Evolutionary conservation across 1,140 invertebrate genomes (phyloP).

Genomic region (Pararge aegeria): DNA sequence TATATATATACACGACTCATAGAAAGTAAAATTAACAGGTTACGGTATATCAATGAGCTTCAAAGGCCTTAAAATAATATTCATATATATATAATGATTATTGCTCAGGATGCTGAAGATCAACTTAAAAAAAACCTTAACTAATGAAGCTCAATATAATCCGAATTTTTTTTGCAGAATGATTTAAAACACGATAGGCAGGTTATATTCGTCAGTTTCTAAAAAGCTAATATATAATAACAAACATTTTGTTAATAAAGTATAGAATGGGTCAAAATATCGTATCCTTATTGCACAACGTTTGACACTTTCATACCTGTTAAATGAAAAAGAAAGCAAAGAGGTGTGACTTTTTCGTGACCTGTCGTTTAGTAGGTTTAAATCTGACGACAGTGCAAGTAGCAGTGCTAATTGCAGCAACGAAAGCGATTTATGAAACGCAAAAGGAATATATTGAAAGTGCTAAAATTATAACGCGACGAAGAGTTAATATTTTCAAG

Average conservation of each 20-base stretch:
- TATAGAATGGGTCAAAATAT: neutral
- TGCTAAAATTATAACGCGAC: neutral
- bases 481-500: neutral
- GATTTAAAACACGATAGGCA: too few relatives aligned
- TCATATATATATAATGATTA: neutral
- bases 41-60: neutral
- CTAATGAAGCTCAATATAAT: neutral
- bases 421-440: constrained; percentile 24
- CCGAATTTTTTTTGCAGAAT: too few relatives aligned
- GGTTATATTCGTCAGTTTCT: too few relatives aligned
- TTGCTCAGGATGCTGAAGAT: neutral
- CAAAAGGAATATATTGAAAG: neutral
- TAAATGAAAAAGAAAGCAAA: constrained; percentile 36
- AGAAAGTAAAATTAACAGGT: neutral
- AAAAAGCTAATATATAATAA: too few relatives aligned
- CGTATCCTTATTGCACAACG: neutral
- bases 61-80: neutral
- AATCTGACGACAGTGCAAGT: constrained; percentile 33
- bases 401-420: constrained; percentile 28
- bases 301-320: constrained; percentile 34
- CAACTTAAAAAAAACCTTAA: neutral
- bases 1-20: neutral
- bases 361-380: constrained; percentile 24
- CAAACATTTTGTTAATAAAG: too few relatives aligned
- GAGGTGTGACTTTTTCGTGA: constrained; percentile 30